Percentiles rank a stretch among this genome's conserved stretches.
These are phyloP conservation scores for Ceratosolen solmsi DNA, from an alignment of 1,140 invertebrate genomes.

Conservation along the genomic window DNA sequence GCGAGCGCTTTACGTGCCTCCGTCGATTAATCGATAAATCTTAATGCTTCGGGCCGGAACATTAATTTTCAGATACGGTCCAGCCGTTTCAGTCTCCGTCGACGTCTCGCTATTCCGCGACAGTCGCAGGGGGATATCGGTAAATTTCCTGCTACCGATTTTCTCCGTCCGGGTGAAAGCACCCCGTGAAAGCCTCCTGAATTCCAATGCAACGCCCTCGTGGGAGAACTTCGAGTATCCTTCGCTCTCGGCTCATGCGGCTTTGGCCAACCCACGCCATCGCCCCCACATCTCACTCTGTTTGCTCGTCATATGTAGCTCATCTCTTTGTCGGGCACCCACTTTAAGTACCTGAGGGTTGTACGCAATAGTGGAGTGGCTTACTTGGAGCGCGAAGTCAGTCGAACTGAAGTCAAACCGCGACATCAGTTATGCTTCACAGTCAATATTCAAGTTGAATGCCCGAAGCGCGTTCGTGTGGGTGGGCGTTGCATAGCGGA, in stretches of 20 bases:
- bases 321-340: neutral
- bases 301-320: too few relatives aligned
- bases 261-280: neutral
- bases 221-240: neutral
- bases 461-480: neutral
- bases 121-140: neutral
- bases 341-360: slow-evolving; percentile 23
- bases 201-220: neutral
- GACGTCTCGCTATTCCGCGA: too few relatives aligned
- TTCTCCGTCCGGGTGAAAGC: neutral
- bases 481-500: neutral
- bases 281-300: too few relatives aligned
- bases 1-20: neutral
- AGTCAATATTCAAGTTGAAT: neutral
- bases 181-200: neutral
- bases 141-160: slow-evolving; percentile 17
- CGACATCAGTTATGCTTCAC: slow-evolving; percentile 28
- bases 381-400: neutral
- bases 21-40: slow-evolving; percentile 36
- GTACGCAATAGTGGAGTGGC: neutral
- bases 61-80: slow-evolving; percentile 46
- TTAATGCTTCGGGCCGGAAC: slow-evolving; percentile 30
- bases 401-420: neutral
- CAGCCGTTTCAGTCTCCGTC: neutral
- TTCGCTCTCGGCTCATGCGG: too few relatives aligned